phyloP scores from a whole-genome alignment of 2,113 vertebrate species.

The Ramphastos sulfuratus region DNA sequence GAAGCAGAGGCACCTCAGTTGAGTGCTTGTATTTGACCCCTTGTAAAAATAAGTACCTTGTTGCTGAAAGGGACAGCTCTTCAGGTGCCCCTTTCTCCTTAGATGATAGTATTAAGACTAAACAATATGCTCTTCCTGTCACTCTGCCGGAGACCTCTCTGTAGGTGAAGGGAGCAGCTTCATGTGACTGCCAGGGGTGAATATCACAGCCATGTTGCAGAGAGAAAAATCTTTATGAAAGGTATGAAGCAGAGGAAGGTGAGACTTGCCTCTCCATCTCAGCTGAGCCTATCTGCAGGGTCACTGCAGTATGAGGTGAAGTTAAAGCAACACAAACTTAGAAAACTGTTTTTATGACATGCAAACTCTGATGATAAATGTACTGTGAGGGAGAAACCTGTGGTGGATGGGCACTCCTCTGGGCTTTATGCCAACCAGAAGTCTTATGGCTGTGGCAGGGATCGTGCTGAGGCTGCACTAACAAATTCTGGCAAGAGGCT shows the following conservation, averaged over 20 bases:
- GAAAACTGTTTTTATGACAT: not conserved
- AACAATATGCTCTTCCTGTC: not conserved
- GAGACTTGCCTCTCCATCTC: not conserved
- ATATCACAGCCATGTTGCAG: not conserved
- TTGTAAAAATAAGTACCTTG: not conserved
- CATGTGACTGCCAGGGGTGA: not conserved
- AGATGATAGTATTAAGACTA: not conserved
- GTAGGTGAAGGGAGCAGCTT: not conserved
- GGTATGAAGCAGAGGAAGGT: not conserved
- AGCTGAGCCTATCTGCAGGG: not conserved
- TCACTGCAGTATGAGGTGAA: not conserved
- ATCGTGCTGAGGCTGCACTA: not conserved
- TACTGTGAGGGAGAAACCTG: not conserved
- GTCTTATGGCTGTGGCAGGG: not conserved
- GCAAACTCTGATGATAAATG: not conserved
- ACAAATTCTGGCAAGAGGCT: not conserved
- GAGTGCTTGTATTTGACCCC: not conserved
- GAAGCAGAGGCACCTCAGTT: not conserved
- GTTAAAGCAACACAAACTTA: not conserved
- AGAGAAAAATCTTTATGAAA: not conserved
- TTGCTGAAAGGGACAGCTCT: not conserved
- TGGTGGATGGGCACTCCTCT: not conserved
- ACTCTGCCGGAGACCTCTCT: not conserved
- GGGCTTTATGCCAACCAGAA: not conserved
- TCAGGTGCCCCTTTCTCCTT: not conserved